Percentiles rank a stretch among this genome's conserved stretches.
Evolutionary conservation across 1,140 invertebrate genomes (phyloP).

Genomic region (Neodiprion fabricii): DNA sequence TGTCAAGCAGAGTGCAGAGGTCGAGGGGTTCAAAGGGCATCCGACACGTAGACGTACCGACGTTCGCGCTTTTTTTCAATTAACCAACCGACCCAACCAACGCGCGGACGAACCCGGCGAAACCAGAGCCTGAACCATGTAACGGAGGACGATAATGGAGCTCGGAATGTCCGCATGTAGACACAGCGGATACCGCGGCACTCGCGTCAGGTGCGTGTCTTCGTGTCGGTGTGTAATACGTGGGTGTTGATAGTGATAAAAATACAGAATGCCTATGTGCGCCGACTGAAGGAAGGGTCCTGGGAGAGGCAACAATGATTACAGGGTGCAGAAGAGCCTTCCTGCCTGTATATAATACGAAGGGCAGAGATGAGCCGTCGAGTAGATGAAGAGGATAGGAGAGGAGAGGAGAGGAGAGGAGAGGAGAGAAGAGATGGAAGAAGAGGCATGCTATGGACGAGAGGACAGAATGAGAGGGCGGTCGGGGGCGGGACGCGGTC

Average conservation of each 20-base stretch:
- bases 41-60: not conserved
- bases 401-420: not conserved
- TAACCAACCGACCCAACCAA: not conserved
- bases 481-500: constrained; percentile 60
- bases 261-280: constrained; percentile 11
- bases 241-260: constrained; percentile 8
- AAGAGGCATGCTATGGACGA: constrained; percentile 22
- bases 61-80: not conserved
- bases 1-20: not conserved
- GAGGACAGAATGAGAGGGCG: constrained; percentile 48
- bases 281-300: constrained; percentile 8
- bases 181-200: no score
- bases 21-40: not conserved
- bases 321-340: constrained; percentile 36
- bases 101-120: not conserved
- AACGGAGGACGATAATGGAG: constrained; percentile 7
- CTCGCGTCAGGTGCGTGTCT: not conserved
- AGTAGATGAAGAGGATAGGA: constrained; percentile 12
- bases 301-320: constrained; percentile 44
- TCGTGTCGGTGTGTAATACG: constrained; percentile 1
- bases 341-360: not conserved
- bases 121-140: not conserved
- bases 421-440: constrained; percentile 9
- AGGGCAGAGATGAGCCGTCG: not conserved
- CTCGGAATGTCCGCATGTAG: not conserved